A percentile compares a stretch with the other conserved stretches of the same genome.
Evolutionary conservation across 2,888 invertebrate species (phyloP).

Genomic region (Minunthozetes semirufus): DNA sequence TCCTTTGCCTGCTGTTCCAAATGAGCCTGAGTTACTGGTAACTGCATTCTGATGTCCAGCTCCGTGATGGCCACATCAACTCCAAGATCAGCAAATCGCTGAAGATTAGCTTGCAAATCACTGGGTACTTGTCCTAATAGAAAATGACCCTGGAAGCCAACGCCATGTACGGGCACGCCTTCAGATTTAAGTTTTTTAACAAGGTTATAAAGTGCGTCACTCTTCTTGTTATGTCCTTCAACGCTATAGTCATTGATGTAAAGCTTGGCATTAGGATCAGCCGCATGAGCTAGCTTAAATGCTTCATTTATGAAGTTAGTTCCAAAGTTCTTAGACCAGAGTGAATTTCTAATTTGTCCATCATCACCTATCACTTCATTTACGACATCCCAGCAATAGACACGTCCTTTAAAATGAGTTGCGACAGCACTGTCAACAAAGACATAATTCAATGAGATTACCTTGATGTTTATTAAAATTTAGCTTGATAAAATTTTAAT

Average conservation of each 20-base stretch:
- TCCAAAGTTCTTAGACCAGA: neutral
- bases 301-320: neutral
- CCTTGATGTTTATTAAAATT: too few relatives aligned
- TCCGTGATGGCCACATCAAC: slow-evolving; percentile 25
- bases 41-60: slow-evolving; percentile 11
- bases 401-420: neutral
- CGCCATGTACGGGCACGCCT: slow-evolving; percentile 3
- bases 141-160: neutral
- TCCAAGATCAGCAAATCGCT: neutral
- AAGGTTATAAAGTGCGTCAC: neutral
- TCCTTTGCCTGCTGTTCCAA: slow-evolving; percentile 15
- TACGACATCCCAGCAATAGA: neutral
- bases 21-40: neutral
- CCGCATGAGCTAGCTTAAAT: neutral
- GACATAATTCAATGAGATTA: too few relatives aligned
- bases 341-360: neutral
- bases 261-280: slow-evolving; percentile 5
- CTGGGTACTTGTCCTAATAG: neutral
- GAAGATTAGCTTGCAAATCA: neutral
- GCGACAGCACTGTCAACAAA: neutral
- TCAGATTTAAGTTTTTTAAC: neutral
- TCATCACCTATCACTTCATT: neutral
- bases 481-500: too few relatives aligned
- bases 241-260: slow-evolving; percentile 10
- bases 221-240: slow-evolving; percentile 15